Evolutionary conservation across 2,113 vertebrate genomes (phyloP), one percentile per base, ranked within the genome.

Genomic region (Propithecus coquereli): DNA sequence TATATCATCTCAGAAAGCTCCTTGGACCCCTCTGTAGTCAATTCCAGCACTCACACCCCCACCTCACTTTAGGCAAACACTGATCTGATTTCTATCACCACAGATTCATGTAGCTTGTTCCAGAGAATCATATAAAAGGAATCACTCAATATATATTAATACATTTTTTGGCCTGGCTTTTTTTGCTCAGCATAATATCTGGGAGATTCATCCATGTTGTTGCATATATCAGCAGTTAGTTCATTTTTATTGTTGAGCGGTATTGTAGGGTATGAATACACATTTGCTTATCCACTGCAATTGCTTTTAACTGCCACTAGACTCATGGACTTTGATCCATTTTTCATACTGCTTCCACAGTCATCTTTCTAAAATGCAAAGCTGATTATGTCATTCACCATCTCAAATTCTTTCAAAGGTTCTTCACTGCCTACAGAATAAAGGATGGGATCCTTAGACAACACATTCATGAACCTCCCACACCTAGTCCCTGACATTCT

Each of bases 311-410:
- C 27, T 63, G 57, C 37, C 40, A 47, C 3, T 57, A 94, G 16
- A 50, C 20, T 80, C 63, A 90, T 0, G 13, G 65, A 81, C 47
- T 87, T 65, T 87, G 66, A 87, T 65, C 13, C 47, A 87, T 14
- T 81, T 74, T 66, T 82, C 73, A 47, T 47, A 71, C 2, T 63
- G 30, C 57, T 54, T 87, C 73, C 70, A 63, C 3, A 86, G 54
- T 80, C 63, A 73, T 81, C 52, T 87, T 73, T 80, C 74, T 87
- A 87, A 73, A 95, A 87, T 30, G 6, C 32, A 90, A 90, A 93
- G 90, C 37, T 90, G 61, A 70, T 90, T 79, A 76, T 83, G 17
- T 65, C 65, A 54, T 20, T 92, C 18, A 92, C 73, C 22, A 65
- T 34, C 59, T 92, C 27, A n/a, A 66, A 85, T 27, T 77, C 63